A percentile compares a stretch with the other conserved stretches of the same genome.
Evolutionary conservation across 2,113 vertebrate genomes (phyloP).

Genomic region (Perca schrenkii): DNA sequence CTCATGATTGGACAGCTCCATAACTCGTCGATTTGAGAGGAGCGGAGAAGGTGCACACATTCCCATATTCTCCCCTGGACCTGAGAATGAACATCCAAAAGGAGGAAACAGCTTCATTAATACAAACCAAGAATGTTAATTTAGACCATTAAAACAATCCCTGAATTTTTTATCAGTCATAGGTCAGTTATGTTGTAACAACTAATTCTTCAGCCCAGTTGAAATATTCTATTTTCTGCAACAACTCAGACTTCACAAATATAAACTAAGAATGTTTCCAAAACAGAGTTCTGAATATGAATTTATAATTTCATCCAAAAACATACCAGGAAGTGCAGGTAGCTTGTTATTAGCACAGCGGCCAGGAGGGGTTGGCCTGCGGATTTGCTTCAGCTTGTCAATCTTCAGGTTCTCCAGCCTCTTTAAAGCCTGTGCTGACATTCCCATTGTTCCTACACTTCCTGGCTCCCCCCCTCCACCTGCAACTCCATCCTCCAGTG

Average conservation of each 20-base stretch:
- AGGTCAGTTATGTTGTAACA: neutral
- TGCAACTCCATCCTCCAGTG: constrained; percentile 88
- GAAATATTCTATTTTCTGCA: constrained; percentile 3
- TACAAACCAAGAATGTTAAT: neutral
- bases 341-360: constrained; percentile 86
- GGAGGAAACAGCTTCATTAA: constrained; percentile 2
- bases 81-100: constrained; percentile 51
- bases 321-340: constrained; percentile 89
- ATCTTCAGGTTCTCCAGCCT: constrained; percentile 96
- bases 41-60: constrained; percentile 80
- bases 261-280: neutral
- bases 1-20: constrained; percentile 85
- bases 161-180: neutral
- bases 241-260: neutral
- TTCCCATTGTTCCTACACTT: constrained; percentile 85
- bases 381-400: constrained; percentile 93
- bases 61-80: constrained; percentile 83
- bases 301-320: neutral
- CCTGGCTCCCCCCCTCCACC: constrained; percentile 71
- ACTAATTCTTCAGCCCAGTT: neutral
- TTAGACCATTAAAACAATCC: neutral
- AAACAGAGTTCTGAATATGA: neutral
- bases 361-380: constrained; percentile 82
- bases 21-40: constrained; percentile 85
- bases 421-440: constrained; percentile 90